Evolutionary conservation across 2,888 invertebrate species (phyloP).

Genomic region (Sthenelais limicola): DNA sequence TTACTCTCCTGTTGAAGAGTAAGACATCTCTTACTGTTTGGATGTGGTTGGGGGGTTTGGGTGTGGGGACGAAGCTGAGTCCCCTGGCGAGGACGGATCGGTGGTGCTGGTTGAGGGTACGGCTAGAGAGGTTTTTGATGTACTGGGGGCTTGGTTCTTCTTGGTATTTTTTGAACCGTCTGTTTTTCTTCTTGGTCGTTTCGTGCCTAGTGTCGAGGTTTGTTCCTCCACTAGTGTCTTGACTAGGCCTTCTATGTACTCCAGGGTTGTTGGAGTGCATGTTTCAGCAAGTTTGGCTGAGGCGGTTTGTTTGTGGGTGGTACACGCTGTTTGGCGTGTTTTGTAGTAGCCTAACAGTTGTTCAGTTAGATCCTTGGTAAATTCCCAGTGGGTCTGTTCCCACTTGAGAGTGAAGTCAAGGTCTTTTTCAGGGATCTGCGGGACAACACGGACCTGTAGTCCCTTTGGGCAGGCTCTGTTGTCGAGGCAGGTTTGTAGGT

Average conservation of each 20-base stretch:
- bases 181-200: not conserved
- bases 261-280: not conserved
- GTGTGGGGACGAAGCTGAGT: too few species aligned
- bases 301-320: not conserved
- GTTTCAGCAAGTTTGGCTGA: not conserved
- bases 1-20: too few species aligned
- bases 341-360: not conserved
- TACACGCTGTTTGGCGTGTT: not conserved
- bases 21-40: too few species aligned
- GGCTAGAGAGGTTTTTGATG: too few species aligned
- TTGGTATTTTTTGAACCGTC: constrained; percentile 3
- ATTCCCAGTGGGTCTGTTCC: constrained; percentile 10
- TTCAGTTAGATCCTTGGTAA: not conserved
- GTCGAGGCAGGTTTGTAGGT: not conserved
- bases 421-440: not conserved
- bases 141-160: not conserved
- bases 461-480: not conserved
- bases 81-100: too few species aligned
- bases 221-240: not conserved
- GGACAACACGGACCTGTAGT: not conserved
- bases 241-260: not conserved
- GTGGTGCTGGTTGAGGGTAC: too few species aligned
- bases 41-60: too few species aligned
- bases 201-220: not conserved
- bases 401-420: constrained; percentile 11